Base-by-base conservation (phyloP, 2,888 invertebrate genomes). In the Acleris holmiana region DNA sequence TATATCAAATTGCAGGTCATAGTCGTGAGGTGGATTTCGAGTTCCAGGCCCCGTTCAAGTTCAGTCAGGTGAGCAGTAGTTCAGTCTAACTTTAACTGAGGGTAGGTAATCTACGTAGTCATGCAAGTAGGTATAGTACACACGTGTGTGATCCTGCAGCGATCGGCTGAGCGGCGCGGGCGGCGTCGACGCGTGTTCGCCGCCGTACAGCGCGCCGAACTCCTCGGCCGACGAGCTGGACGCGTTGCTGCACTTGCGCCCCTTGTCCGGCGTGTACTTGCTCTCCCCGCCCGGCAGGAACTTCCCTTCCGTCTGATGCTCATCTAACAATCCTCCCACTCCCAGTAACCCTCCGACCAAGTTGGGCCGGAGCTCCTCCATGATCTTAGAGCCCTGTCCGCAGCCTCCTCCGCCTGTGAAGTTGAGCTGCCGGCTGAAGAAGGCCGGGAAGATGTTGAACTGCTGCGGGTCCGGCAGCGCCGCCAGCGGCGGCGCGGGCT, bases 371-470 rank as follows among this genome's bases (percentile, higher is more conserved):
- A 97, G 90, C 82, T 97, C 97, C 83, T 97, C 97, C 97, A 97
- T 97, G 84, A 97, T 95, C 83, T 96, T 96, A 59, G 93, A 85
- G 74, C 95, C 95, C 80, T 96, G 96, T 29, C 95, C 95, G 80
- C 95, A 95, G 66, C 94, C 94, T 67, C 95, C 94, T 67, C 94
- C 89, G 76, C 95, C 94, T 56, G 95, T 95, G 88, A 97, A 97
- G 88, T 97, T 97, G 75, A 97, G 94, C 89, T 97, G 97, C 70
- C 97, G 94, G 93, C 97, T 97, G 89, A 97, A 97, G 84, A 97
- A 97, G 68, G 97, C 97, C 77, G 97, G 97, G 89, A 97, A 97
- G 80, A 97, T 97, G 93, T 97, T 97, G 93, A 97, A 97, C 93
- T 97, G 97, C 84, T 97, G 96, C 71, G 95, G 95, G 76, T 94